Conservation (phyloP, 2,888 invertebrate genomes). For the Caenorhabditis sp. region DNA sequence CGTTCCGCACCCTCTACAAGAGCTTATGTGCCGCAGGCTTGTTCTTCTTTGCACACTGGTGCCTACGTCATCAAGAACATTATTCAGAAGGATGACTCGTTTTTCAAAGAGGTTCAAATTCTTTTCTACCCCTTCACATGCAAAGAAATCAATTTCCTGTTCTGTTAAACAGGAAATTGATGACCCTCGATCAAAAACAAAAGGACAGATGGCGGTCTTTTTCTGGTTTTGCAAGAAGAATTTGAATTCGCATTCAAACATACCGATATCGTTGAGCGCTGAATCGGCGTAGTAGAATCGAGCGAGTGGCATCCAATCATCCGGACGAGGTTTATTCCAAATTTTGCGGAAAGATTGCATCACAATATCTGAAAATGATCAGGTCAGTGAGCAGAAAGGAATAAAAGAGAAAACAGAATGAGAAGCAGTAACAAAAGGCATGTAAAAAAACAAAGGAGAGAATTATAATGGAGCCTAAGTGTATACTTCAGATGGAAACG, state of each 20-base stretch:
- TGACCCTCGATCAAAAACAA: constrained; percentile 5
- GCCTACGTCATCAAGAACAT: constrained; percentile 32
- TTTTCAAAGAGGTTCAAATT: constrained; percentile 6
- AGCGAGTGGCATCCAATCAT: constrained; percentile 82
- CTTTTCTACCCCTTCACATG: background rate
- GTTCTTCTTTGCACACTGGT: constrained; percentile 3
- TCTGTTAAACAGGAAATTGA: constrained; percentile 13
- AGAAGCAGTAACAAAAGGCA: constrained; percentile 13
- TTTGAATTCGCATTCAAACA: constrained; percentile 33
- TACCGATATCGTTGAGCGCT: constrained; percentile 91
- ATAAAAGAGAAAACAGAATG: background rate
- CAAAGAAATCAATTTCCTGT: background rate
- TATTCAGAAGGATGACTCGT: too few species aligned
- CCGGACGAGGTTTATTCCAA: constrained; percentile 82
- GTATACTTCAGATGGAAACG: constrained; percentile 3
- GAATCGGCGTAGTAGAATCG: constrained; percentile 97
- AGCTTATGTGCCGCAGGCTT: constrained; percentile 17
- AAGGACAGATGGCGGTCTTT: constrained; percentile 17
- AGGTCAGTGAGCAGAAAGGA: background rate
- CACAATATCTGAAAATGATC: constrained; percentile 41
- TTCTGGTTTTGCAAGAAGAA: background rate
- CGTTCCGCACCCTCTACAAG: constrained; percentile 30
- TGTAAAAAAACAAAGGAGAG: constrained; percentile 19
- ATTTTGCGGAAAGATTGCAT: constrained; percentile 83
- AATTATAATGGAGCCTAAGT: constrained; percentile 30